Evolutionary conservation across 1,140 invertebrate genomes (phyloP).

Genomic region (Aleiodes sp.): DNA sequence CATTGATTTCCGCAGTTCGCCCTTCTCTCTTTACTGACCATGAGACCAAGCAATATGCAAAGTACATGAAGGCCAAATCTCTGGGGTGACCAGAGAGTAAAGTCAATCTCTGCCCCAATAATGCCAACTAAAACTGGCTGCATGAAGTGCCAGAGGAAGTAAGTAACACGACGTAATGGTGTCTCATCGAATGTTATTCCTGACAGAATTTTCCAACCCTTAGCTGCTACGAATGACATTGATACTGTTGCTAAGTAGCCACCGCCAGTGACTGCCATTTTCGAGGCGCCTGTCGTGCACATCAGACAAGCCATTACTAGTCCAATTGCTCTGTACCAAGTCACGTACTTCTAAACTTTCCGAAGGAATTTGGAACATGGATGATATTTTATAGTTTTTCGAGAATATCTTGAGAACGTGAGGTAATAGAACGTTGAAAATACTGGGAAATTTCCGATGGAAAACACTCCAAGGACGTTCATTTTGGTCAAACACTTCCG

Average conservation of each 20-base stretch:
- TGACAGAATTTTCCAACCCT: conserved; percentile 52
- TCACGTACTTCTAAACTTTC: conserved; percentile 48
- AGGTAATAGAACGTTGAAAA: not conserved
- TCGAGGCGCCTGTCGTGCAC: conserved; percentile 47
- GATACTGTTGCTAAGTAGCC: conserved; percentile 54
- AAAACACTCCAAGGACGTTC: too few relatives aligned
- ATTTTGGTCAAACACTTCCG: too few relatives aligned
- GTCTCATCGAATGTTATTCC: conserved; percentile 49
- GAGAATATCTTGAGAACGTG: too few relatives aligned
- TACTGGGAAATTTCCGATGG: too few relatives aligned
- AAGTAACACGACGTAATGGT: conserved; percentile 42
- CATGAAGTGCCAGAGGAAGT: conserved; percentile 55
- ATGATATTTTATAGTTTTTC: too few relatives aligned
- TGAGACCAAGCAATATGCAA: conserved; percentile 49
- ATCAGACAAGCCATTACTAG: conserved; percentile 51
- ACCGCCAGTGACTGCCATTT: conserved; percentile 51
- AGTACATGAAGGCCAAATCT: conserved; percentile 48
- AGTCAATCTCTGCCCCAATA: conserved; percentile 57
- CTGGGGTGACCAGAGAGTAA: conserved; percentile 44
- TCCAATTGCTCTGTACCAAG: conserved; percentile 45
- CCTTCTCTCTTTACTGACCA: conserved; percentile 40
- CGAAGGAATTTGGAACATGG: not conserved
- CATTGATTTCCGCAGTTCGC: not conserved
- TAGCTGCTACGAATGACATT: conserved; percentile 52
- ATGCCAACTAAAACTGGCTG: conserved; percentile 58